Evolutionary conservation across 1,140 invertebrate species (phyloP).

Genomic region (Ceratina japonica): DNA sequence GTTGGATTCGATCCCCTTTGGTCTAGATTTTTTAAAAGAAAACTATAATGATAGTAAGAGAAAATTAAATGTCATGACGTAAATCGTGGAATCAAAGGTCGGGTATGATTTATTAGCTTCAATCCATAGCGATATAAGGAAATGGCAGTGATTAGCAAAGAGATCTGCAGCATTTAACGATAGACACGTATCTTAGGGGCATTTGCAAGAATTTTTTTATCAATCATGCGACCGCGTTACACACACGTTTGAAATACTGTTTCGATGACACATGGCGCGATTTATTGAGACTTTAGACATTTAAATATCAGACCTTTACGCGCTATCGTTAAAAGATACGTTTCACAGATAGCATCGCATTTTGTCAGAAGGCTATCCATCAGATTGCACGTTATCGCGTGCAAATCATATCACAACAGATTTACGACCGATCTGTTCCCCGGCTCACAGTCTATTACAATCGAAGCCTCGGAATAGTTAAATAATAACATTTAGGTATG

Average conservation of each 20-base stretch:
- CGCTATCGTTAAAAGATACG: conserved; percentile 23
- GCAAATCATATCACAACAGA: conserved; percentile 37
- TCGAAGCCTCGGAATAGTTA: neutral
- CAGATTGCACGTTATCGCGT: conserved; percentile 30
- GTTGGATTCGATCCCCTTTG: neutral
- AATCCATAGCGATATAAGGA: neutral
- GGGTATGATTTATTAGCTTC: neutral
- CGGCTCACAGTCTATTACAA: conserved; percentile 8
- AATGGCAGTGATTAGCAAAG: neutral
- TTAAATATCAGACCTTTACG: conserved; percentile 19
- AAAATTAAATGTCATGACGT: neutral
- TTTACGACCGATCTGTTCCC: conserved; percentile 32
- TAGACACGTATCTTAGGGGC: neutral
- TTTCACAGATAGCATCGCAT: neutral
- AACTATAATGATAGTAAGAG: neutral
- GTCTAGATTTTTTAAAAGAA: neutral
- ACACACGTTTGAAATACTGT: neutral
- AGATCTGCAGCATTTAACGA: neutral
- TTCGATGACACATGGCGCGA: neutral
- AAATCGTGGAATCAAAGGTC: conserved; percentile 2
- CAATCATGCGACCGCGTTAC: neutral
- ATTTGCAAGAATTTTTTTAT: neutral
- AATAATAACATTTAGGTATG: conserved; percentile 10
- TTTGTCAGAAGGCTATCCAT: conserved; percentile 16
- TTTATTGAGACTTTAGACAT: conserved; percentile 10